Evolutionary conservation across 1,140 invertebrate genomes (phyloP).

Genomic region (Brachionus plicatilis): DNA sequence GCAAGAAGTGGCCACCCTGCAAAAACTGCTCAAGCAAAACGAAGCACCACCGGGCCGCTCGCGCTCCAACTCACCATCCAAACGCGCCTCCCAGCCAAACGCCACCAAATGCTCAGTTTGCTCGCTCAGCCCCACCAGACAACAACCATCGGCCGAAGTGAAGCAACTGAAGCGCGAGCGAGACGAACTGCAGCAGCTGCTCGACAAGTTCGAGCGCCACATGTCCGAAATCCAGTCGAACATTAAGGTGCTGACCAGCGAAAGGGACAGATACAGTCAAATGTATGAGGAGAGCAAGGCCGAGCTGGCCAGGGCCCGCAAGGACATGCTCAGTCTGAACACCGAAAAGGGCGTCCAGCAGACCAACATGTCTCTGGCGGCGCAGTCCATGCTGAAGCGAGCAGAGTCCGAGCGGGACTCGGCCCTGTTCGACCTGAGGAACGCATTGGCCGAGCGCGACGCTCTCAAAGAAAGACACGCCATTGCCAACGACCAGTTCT

Average conservation of each 20-base stretch:
- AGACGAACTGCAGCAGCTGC: constrained; percentile 52
- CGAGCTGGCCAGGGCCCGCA: not conserved
- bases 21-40: constrained; percentile 45
- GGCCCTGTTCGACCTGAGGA: constrained; percentile 49
- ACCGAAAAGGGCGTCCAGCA: constrained; percentile 40
- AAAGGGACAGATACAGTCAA: constrained; percentile 52
- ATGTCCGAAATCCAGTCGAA: constrained; percentile 56
- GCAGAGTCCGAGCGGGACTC: constrained; percentile 55
- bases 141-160: constrained; percentile 44
- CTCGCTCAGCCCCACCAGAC: constrained; percentile 40
- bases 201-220: constrained; percentile 56
- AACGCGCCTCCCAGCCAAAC: not conserved
- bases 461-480: constrained; percentile 52
- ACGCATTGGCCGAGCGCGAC: constrained; percentile 53
- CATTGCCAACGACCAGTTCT: constrained; percentile 46
- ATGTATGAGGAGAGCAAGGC: constrained; percentile 51
- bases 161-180: constrained; percentile 49
- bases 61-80: constrained; percentile 41
- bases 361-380: constrained; percentile 52
- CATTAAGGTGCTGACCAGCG: constrained; percentile 53
- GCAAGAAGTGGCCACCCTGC: constrained; percentile 50
- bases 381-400: constrained; percentile 53
- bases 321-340: not conserved
- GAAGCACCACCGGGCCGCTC: not conserved
- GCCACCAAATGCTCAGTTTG: constrained; percentile 41